Conservation (phyloP, 2,888 invertebrate species). For the Phania funesta region DNA sequence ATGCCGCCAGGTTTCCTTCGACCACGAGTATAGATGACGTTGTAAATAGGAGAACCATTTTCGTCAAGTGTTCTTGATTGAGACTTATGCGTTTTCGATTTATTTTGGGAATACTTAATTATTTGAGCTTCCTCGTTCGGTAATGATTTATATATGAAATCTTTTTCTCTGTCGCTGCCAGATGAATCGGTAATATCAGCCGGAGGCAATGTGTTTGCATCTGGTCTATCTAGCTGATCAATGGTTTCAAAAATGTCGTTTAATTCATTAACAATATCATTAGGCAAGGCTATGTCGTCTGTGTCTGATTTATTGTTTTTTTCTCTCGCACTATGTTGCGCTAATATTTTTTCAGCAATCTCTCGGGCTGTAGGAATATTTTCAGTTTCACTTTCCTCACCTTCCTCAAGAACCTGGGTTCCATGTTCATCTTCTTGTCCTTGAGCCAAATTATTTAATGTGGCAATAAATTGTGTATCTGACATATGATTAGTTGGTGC, state of each 20-base stretch:
- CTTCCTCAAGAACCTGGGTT: constrained; percentile 21
- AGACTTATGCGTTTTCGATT: not conserved
- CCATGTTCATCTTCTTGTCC: constrained; percentile 41
- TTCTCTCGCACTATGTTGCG: not conserved
- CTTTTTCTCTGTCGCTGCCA: constrained; percentile 43
- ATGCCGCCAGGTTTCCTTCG: constrained; percentile 63
- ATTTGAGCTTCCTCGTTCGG: constrained; percentile 39
- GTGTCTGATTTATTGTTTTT: not conserved
- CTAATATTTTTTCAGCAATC: constrained; percentile 76
- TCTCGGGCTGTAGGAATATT: constrained; percentile 75
- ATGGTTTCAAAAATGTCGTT: constrained; percentile 69
- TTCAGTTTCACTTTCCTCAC: constrained; percentile 70
- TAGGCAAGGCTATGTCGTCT: constrained; percentile 65
- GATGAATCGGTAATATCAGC: constrained; percentile 48
- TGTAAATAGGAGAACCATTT: constrained; percentile 57
- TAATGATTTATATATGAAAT: constrained; percentile 31
- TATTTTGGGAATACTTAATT: constrained; percentile 13
- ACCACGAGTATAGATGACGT: constrained; percentile 67
- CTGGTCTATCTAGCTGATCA: constrained; percentile 63
- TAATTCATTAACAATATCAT: constrained; percentile 59
- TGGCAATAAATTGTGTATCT: constrained; percentile 73
- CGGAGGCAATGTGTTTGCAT: not conserved
- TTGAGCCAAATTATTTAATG: constrained; percentile 71
- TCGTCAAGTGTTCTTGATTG: not conserved
- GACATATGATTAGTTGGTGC: constrained; percentile 64